Conservation (phyloP, 2,113 vertebrate species). For the Cacatua alba region DNA sequence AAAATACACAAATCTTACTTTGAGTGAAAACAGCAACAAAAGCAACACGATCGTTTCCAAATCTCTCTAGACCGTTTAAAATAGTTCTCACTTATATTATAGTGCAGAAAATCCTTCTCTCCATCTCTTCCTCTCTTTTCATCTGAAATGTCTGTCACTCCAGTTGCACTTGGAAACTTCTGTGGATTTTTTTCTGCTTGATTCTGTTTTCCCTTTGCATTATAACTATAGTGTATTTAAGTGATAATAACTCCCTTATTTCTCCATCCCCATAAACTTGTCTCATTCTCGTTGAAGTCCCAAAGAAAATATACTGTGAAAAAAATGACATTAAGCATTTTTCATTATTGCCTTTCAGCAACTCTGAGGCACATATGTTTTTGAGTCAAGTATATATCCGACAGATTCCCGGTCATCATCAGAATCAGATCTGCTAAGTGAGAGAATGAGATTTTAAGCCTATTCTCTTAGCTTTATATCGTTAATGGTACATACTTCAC, state of each 20-base stretch:
- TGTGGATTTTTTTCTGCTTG: not conserved
- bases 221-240: not conserved
- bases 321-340: not conserved
- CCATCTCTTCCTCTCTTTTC: not conserved
- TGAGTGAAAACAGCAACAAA: not conserved
- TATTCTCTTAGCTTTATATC: constrained; percentile 1
- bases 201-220: not conserved
- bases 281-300: not conserved
- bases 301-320: not conserved
- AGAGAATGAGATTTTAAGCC: not conserved
- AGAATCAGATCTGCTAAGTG: constrained; percentile 14
- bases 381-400: not conserved
- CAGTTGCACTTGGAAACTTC: not conserved
- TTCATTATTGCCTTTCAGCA: not conserved
- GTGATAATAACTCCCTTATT: not conserved
- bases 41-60: not conserved
- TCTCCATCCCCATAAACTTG: not conserved
- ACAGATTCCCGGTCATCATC: not conserved
- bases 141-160: not conserved
- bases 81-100: not conserved
- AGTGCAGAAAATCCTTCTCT: not conserved
- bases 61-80: not conserved
- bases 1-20: not conserved
- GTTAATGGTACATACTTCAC: not conserved
- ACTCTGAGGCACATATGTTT: not conserved